Evolutionary conservation across 2,113 vertebrate genomes (phyloP).

Genomic region (Syrrhaptes paradoxus): DNA sequence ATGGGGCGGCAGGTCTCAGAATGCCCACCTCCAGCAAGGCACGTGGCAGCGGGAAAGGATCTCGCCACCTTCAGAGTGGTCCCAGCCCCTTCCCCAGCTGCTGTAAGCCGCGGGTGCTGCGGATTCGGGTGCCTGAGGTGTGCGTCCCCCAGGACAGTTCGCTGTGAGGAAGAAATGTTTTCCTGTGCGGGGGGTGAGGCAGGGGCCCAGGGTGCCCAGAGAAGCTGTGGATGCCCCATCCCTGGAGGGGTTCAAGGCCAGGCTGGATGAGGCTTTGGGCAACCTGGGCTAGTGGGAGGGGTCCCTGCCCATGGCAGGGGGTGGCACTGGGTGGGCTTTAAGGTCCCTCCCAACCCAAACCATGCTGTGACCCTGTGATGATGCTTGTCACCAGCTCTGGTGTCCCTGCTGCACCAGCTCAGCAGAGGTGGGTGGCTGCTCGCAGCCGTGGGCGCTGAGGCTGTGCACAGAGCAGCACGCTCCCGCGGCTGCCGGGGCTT

Average conservation of each 20-base stretch:
- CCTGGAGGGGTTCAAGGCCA: too few species aligned
- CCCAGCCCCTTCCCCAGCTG: not conserved
- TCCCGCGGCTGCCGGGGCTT: rapidly evolving
- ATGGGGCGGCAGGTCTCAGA: not conserved
- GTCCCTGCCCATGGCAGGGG: too few species aligned
- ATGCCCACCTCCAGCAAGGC: not conserved
- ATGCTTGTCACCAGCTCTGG: not conserved
- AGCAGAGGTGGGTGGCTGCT: not conserved
- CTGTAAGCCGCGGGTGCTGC: not conserved
- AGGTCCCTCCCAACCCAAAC: too few species aligned
- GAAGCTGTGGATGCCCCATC: too few species aligned
- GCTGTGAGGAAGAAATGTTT: not conserved
- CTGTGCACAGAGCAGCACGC: not conserved
- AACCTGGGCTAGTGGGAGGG: too few species aligned
- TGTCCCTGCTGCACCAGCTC: not conserved
- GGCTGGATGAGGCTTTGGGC: too few species aligned
- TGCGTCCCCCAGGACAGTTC: not conserved
- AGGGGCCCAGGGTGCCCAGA: too few species aligned
- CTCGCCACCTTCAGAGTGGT: not conserved
- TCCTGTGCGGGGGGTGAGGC: too few species aligned
- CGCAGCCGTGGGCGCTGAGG: rapidly evolving
- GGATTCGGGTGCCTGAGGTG: not conserved
- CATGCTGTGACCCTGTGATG: not conserved
- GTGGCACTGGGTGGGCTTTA: too few species aligned
- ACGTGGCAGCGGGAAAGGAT: rapidly evolving